Percentiles rank a stretch among this genome's conserved stretches.
Evolutionary conservation across 2,888 invertebrate species (phyloP).

Genomic region (Nomada goodeniana): DNA sequence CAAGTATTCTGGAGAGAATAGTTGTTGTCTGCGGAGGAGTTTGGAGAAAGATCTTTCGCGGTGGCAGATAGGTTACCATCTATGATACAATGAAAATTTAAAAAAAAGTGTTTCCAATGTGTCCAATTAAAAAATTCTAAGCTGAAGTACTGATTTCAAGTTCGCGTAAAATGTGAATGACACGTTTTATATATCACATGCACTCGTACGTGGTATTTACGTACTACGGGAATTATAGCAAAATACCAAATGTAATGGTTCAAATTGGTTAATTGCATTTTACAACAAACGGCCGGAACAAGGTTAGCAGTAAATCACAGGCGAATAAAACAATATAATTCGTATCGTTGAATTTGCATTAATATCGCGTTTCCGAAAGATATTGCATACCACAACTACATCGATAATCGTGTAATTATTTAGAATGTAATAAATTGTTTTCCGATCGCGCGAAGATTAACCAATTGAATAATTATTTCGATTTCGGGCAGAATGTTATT

Average conservation of each 20-base stretch:
- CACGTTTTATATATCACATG: background rate
- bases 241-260: background rate
- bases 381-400: constrained; percentile 31
- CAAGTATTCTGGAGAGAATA: background rate
- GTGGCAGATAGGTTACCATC: too few relatives aligned
- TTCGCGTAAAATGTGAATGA: background rate
- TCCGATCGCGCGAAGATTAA: constrained; percentile 22
- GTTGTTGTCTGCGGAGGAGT: background rate
- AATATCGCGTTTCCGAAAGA: constrained; percentile 28
- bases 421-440: constrained; percentile 36
- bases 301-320: constrained; percentile 28
- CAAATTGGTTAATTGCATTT: constrained; percentile 17
- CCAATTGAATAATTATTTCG: constrained; percentile 19
- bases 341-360: constrained; percentile 34
- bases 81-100: too few relatives aligned
- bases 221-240: background rate
- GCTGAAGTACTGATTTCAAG: background rate
- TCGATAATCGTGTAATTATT: constrained; percentile 23
- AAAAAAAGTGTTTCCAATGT: too few relatives aligned
- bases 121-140: too few relatives aligned
- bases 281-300: constrained; percentile 18
- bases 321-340: constrained; percentile 40
- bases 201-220: background rate
- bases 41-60: too few relatives aligned
- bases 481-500: constrained; percentile 6